Evolutionary conservation across 2,888 invertebrate species (phyloP).

Genomic region (Liodrosophila aerea): DNA sequence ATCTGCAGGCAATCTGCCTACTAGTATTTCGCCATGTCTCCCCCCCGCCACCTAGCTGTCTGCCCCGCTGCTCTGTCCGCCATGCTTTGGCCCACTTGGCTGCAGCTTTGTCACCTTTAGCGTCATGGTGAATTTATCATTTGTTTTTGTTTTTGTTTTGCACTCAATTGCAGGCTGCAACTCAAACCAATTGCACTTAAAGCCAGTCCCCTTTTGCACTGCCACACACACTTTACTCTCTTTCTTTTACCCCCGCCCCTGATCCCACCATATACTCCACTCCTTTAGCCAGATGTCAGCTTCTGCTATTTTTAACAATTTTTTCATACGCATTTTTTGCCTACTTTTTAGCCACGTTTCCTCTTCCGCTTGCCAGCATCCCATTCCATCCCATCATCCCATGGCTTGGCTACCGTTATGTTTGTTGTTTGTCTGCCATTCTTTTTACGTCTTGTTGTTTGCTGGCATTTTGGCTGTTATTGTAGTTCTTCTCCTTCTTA

Average conservation of each 20-base stretch:
- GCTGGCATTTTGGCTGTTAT: slow-evolving; percentile 30
- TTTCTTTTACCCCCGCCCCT: neutral
- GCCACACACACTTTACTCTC: too few relatives aligned
- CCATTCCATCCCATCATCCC: neutral
- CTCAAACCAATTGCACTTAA: slow-evolving; percentile 6
- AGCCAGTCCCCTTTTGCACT: neutral
- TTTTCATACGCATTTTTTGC: slow-evolving; percentile 47
- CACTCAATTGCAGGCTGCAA: neutral
- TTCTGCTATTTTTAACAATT: slow-evolving; percentile 58
- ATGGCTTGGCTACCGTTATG: slow-evolving; percentile 43
- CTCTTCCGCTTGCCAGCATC: neutral
- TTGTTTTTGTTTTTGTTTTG: neutral
- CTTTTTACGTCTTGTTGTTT: slow-evolving; percentile 60
- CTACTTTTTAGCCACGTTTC: slow-evolving; percentile 43
- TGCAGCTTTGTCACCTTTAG: slow-evolving; percentile 43
- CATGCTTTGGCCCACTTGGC: slow-evolving; percentile 8
- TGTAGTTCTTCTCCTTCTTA: slow-evolving; percentile 1
- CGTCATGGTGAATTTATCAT: slow-evolving; percentile 2
- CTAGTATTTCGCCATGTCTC: neutral
- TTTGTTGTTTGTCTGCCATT: slow-evolving; percentile 63
- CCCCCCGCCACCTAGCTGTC: neutral
- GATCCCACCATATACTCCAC: neutral
- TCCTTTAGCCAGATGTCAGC: slow-evolving; percentile 23
- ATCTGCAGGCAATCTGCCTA: too few relatives aligned
- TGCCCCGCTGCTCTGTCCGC: too few relatives aligned